phyloP scores from a whole-genome alignment of 2,888 invertebrate species.

The Mycalesis mineus region DNA sequence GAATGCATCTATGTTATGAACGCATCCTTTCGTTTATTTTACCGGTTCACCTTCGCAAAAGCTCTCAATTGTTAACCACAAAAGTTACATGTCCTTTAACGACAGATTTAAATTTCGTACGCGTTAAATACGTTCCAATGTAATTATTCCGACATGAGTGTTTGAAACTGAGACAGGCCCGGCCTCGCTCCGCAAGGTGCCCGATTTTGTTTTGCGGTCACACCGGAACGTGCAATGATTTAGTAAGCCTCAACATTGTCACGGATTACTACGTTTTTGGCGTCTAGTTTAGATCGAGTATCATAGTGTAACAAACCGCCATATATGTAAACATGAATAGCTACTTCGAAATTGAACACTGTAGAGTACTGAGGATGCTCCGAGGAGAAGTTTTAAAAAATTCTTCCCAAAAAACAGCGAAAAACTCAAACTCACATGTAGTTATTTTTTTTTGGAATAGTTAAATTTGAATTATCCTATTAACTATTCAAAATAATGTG shows the following conservation, averaged over 20 bases:
- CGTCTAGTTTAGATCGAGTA: background rate
- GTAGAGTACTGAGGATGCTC: no score
- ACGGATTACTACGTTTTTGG: background rate
- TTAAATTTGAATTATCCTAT: no score
- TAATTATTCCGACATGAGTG: constrained; percentile 53
- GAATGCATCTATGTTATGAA: constrained; percentile 59
- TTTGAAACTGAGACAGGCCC: constrained; percentile 53
- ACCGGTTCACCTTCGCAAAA: constrained; percentile 66
- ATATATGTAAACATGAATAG: no score
- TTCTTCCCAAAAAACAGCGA: no score
- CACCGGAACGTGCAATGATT: constrained; percentile 56
- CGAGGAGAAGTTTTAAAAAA: no score
- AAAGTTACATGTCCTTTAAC: constrained; percentile 2
- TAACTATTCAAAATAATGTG: no score
- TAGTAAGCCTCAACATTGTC: background rate
- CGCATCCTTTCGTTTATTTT: constrained; percentile 56
- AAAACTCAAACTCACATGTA: no score
- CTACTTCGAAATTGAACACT: no score
- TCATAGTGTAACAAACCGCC: no score
- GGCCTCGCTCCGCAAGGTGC: constrained; percentile 66
- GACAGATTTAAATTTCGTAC: constrained; percentile 3
- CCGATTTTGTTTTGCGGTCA: constrained; percentile 64
- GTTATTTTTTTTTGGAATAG: no score
- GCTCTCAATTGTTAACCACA: constrained; percentile 46
- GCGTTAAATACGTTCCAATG: constrained; percentile 12